Conservation (phyloP, 2,113 vertebrate genomes). For the Hippocampus mohnikei region DNA sequence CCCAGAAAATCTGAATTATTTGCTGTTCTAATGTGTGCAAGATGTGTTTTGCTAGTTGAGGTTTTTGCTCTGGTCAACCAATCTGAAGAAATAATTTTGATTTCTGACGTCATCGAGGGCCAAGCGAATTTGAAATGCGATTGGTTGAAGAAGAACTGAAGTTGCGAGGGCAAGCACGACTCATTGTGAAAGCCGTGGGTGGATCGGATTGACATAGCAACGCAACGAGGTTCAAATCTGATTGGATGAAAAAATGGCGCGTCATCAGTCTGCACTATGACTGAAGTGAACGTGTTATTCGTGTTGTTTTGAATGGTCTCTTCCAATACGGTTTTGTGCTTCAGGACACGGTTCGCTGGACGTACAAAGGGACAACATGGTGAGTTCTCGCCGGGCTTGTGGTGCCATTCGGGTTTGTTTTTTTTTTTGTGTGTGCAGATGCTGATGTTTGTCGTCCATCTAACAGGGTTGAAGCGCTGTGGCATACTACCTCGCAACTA, state of each 20-base stretch:
- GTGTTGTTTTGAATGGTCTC: neutral
- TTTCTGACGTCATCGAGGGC: neutral
- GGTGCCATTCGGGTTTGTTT: too few species aligned
- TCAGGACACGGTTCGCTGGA: slow-evolving; percentile 76
- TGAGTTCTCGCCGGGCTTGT: slow-evolving; percentile 30
- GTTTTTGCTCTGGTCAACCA: neutral
- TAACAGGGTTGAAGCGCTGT: slow-evolving; percentile 71
- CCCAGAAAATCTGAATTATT: too few species aligned
- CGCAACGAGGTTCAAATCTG: too few species aligned
- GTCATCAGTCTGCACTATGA: too few species aligned
- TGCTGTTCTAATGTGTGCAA: neutral
- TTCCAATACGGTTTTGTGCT: neutral
- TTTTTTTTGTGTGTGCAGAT: too few species aligned
- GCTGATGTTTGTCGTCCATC: neutral
- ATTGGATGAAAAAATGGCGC: too few species aligned
- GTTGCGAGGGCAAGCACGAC: too few species aligned
- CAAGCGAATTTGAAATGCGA: neutral
- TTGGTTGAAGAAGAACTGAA: too few species aligned
- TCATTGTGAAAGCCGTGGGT: too few species aligned
- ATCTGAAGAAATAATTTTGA: neutral
- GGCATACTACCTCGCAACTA: slow-evolving; percentile 80
- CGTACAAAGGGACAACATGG: slow-evolving; percentile 70
- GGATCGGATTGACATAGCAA: too few species aligned
- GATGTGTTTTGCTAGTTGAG: too few species aligned
- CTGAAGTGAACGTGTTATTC: neutral